Evolutionary conservation across 1,140 invertebrate genomes (phyloP), one percentile per base, ranked within the genome.

Genomic region (Orius laevigatus): DNA sequence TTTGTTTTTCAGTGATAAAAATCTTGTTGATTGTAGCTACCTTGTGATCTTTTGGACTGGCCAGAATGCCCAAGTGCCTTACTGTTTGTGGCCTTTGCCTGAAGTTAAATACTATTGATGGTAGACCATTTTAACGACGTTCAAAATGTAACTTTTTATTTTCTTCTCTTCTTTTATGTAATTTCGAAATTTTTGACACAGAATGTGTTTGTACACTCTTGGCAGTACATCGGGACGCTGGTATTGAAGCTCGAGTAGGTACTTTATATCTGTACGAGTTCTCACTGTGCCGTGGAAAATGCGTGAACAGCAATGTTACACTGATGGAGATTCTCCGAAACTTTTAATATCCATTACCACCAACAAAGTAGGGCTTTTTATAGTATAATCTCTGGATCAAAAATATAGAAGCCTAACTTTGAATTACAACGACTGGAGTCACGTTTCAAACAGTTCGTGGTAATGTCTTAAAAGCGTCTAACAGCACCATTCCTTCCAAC

Each of bases 231-330:
- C n/a, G 55, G 84, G 82, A 3, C 72, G 72, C 55, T 87, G 82
- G 83, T 85, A 79, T n/a, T 57, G 81, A 86, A 66, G 70, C 73
- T n/a, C 9, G 75, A 82, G 57, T n/a, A 76, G 77, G 53, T 86
- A 84, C 60, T 83, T 81, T 55, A n/a, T 73, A 78, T 3, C 57
- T 76, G 5, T 84, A 84, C 59, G 77, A 85, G 60, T 68, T 78
- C 32, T 79, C 74, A n/a, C n/a, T n/a, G n/a, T n/a, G n/a, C n/a
- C n/a, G n/a, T 1, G 79, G 80, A 16, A 80, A 77, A 60, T 88
- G 84, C 58, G 75, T 80, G 2, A 76, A 72, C 8, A 79, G 81
- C 0, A 71, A 72, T n/a, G n/a, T 47, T 86, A 85, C 57, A 61
- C 57, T 4, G 49, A 66, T 3, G 64, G 62, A 3, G 70, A 72